Evolutionary conservation across 2,888 invertebrate genomes (phyloP).

Genomic region (Pachycephus smyrnensis): DNA sequence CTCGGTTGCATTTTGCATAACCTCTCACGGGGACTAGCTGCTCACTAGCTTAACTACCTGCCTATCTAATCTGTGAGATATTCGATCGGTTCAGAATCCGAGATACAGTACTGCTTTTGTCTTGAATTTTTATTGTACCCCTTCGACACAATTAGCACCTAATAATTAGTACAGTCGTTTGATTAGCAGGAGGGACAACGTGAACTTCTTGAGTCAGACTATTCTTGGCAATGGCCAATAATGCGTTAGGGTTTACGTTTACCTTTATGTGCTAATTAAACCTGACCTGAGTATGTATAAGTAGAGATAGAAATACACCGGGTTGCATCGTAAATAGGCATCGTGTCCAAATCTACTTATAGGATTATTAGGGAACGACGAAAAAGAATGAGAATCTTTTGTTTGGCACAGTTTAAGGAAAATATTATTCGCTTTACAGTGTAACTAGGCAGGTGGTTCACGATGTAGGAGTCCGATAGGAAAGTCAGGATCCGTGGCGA

Average conservation of each 20-base stretch:
- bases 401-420: not conserved
- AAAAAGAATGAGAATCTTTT: not conserved
- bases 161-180: slow-evolving; percentile 58
- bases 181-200: slow-evolving; percentile 55
- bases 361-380: not conserved
- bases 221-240: slow-evolving; percentile 49
- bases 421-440: not conserved
- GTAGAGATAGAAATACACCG: not conserved
- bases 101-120: not conserved
- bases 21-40: slow-evolving; percentile 42
- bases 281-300: not conserved
- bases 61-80: not conserved
- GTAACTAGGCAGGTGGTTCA: not conserved
- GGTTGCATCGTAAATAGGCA: too few species aligned
- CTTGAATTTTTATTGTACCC: slow-evolving; percentile 14
- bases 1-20: slow-evolving; percentile 48
- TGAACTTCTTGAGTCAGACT: slow-evolving; percentile 29
- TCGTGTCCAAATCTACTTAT: too few species aligned
- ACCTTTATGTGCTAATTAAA: not conserved
- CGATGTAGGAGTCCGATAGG: not conserved
- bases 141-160: slow-evolving; percentile 51
- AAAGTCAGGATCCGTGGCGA: slow-evolving; percentile 4
- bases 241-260: slow-evolving; percentile 24
- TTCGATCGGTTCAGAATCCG: not conserved
- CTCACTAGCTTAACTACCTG: not conserved